Percentiles rank a stretch among this genome's conserved stretches.
Conservation (phyloP, 2,797 vertebrate species). For the Sparidentex hasta region DNA sequence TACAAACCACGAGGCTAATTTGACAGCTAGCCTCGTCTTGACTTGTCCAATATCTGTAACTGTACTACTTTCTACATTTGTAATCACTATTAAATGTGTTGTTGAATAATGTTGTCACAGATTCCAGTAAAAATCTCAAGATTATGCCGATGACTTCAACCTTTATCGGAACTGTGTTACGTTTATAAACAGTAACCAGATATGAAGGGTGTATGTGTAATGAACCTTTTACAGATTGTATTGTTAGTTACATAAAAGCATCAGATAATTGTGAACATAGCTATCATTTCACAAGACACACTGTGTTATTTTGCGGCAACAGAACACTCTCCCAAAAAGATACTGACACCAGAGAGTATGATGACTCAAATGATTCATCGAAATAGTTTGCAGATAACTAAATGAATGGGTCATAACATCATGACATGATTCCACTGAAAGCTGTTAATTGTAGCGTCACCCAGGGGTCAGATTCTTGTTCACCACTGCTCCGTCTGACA, state of each 20-base stretch:
- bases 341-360: not conserved
- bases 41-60: no score
- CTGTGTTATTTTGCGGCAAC: not conserved
- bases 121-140: no score
- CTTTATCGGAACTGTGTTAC: no score
- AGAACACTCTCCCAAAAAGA: not conserved
- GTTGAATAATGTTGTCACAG: no score
- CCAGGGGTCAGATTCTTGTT: slow-evolving; percentile 13
- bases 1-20: no score
- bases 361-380: not conserved
- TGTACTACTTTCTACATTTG: no score
- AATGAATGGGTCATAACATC: not conserved
- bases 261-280: not conserved
- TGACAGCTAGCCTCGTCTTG: no score
- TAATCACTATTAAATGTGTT: no score
- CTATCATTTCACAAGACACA: not conserved
- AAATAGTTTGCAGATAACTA: not conserved
- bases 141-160: no score
- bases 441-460: not conserved
- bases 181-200: no score
- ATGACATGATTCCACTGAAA: not conserved
- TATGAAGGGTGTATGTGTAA: no score
- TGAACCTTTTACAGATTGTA: not conserved
- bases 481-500: slow-evolving; percentile 18
- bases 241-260: not conserved